Percentiles rank a stretch among this genome's conserved stretches.
These are phyloP conservation scores for Matsumurasca onukii DNA, from an alignment of 1,140 invertebrate genomes.

Conservation along the genomic window DNA sequence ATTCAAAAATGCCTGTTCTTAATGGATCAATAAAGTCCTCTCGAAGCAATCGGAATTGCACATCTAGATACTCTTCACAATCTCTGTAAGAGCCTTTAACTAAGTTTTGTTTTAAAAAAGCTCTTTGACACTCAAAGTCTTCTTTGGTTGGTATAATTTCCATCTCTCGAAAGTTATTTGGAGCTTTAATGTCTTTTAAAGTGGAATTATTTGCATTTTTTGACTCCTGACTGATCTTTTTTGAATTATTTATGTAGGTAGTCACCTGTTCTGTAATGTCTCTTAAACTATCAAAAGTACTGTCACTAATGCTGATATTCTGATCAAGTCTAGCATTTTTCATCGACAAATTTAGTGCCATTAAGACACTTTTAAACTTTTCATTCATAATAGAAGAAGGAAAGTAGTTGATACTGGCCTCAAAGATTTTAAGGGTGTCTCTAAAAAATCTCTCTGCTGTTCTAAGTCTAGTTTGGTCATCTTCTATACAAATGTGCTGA, in stretches of 20 bases:
- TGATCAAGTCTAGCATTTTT: constrained; percentile 29
- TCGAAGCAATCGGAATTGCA: constrained; percentile 71
- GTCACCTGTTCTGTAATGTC: constrained; percentile 23
- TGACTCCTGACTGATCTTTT: not conserved
- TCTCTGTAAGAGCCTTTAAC: constrained; percentile 59
- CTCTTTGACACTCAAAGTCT: constrained; percentile 21
- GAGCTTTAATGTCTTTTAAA: constrained; percentile 29
- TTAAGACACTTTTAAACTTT: constrained; percentile 24
- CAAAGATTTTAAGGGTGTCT: constrained; percentile 28
- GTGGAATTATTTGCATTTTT: constrained; percentile 10
- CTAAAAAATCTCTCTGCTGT: constrained; percentile 6
- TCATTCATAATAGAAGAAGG: constrained; percentile 28
- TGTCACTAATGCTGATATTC: constrained; percentile 27
- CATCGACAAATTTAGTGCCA: constrained; percentile 23
- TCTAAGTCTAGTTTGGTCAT: constrained; percentile 14
- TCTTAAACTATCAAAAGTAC: constrained; percentile 3
- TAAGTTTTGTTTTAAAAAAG: constrained; percentile 60
- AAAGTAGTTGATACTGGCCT: constrained; percentile 22
- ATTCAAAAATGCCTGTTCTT: constrained; percentile 54
- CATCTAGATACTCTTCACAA: constrained; percentile 72
- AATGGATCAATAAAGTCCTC: constrained; percentile 71
- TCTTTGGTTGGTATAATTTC: constrained; percentile 28
- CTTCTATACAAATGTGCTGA: constrained; percentile 7
- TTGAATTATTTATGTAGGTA: constrained; percentile 12
- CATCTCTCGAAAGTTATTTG: constrained; percentile 36